Evolutionary conservation across 2,797 vertebrate species (phyloP).

Genomic region (Nyctalus aviator): DNA sequence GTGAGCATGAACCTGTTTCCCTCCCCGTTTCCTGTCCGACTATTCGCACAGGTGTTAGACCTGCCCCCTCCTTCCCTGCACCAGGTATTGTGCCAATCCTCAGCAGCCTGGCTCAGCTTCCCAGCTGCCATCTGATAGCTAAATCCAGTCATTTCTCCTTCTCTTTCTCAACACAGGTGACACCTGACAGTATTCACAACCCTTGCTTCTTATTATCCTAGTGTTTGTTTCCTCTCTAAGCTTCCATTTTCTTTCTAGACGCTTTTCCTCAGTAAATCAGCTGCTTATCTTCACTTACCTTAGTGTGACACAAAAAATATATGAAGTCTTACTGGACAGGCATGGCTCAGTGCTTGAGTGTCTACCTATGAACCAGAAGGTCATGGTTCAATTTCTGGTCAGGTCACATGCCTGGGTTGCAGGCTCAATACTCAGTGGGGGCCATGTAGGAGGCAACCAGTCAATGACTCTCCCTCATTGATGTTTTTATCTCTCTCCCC

Average conservation of each 20-base stretch:
- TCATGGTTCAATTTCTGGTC: no score
- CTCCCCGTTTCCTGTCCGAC: neutral
- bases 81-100: neutral
- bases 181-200: neutral
- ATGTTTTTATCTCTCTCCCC: no score
- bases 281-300: neutral
- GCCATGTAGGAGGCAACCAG: no score
- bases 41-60: neutral
- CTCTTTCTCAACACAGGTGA: neutral
- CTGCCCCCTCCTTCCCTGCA: neutral
- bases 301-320: neutral
- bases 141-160: neutral
- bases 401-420: no score
- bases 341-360: no score
- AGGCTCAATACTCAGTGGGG: no score
- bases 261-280: conserved; percentile 13
- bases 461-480: no score
- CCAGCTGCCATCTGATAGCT: neutral
- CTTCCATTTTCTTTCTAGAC: neutral
- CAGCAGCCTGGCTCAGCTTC: neutral
- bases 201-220: neutral
- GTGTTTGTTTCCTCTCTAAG: neutral
- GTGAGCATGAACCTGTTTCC: neutral
- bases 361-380: no score
- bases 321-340: no score